These are phyloP conservation scores for Acrocephalus kingi DNA, from an alignment of 2,113 vertebrate genomes.

Conservation along the genomic window DNA sequence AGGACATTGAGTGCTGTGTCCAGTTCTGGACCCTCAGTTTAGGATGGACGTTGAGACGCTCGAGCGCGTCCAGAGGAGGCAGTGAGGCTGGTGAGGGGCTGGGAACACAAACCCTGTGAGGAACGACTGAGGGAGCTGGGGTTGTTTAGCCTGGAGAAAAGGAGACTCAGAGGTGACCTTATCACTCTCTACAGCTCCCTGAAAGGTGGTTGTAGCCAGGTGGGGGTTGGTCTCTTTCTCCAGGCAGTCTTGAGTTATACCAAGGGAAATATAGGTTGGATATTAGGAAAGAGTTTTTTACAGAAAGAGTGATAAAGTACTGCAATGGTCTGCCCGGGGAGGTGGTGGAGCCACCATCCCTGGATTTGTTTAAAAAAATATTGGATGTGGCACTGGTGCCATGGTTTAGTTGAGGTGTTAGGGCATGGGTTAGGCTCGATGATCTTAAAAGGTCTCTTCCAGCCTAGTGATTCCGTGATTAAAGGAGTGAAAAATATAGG, in stretches of 20 bases:
- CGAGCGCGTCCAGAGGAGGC: rapidly evolving
- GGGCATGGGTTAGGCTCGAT: background rate
- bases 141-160: background rate
- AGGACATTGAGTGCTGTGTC: background rate
- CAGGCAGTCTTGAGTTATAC: rapidly evolving
- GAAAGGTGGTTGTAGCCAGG: background rate
- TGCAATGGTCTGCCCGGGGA: rapidly evolving
- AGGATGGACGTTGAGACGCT: rapidly evolving
- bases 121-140: background rate
- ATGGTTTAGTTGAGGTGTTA: background rate
- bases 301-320: background rate
- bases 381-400: background rate
- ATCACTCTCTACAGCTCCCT: background rate
- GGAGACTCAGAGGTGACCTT: background rate
- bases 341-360: background rate
- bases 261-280: background rate
- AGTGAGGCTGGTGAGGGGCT: background rate
- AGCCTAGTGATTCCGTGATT: background rate
- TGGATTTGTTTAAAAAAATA: background rate
- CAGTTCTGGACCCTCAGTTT: background rate
- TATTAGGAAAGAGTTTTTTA: background rate
- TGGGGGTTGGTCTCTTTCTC: background rate
- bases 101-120: background rate
- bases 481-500: background rate
- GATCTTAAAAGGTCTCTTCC: background rate